Percentiles rank a stretch among this genome's conserved stretches.
phyloP scores from a whole-genome alignment of 2,797 vertebrate genomes.

The Cynodonichthys magdalenae region DNA sequence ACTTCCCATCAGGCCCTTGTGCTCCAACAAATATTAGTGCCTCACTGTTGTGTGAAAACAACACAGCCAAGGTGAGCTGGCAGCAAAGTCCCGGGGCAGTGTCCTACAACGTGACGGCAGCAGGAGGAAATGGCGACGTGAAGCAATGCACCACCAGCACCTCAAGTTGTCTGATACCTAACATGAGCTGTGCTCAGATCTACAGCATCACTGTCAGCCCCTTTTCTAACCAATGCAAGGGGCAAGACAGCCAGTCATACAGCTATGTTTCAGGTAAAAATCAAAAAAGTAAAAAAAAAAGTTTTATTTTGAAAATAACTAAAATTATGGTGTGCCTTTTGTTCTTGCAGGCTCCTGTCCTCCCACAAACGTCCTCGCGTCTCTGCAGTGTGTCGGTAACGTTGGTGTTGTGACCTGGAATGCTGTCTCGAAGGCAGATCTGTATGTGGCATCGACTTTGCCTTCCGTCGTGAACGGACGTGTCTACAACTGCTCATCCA shows the following conservation, averaged over 20 bases:
- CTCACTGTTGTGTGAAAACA: slow-evolving; percentile 74
- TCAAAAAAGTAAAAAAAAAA: background rate
- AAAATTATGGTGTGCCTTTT: too few species aligned
- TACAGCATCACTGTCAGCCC: slow-evolving; percentile 76
- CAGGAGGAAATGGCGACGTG: slow-evolving; percentile 49
- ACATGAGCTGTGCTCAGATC: slow-evolving; percentile 75
- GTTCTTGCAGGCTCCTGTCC: slow-evolving; percentile 76
- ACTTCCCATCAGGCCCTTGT: slow-evolving; percentile 76
- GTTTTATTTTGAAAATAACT: too few species aligned
- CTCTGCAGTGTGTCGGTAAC: slow-evolving; percentile 70
- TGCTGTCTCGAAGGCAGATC: slow-evolving; percentile 50
- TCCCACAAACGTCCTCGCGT: slow-evolving; percentile 58
- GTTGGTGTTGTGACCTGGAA: slow-evolving; percentile 74
- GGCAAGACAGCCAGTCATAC: slow-evolving; percentile 43
- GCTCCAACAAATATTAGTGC: slow-evolving; percentile 70
- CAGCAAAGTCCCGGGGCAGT: slow-evolving; percentile 50
- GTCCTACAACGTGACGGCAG: slow-evolving; percentile 68
- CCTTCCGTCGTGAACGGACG: slow-evolving; percentile 11
- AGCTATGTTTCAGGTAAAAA: slow-evolving; percentile 70
- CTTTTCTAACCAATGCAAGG: slow-evolving; percentile 60
- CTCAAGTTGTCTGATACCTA: slow-evolving; percentile 68
- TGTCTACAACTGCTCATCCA: slow-evolving; percentile 65
- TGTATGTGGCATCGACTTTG: slow-evolving; percentile 55
- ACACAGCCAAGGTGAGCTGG: slow-evolving; percentile 78
- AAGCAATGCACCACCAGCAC: slow-evolving; percentile 58